These are phyloP conservation scores for cat (Felis catus) DNA, from an alignment of 2,113 vertebrate species.

Conservation along the genomic window F.catus_Fca126_mat1.0 CM031423.1:91252001-91252500, in stretches of 20 bases:
- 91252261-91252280: no score
- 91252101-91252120: fast-evolving
- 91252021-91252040: background rate
- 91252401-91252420: background rate
- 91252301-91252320: background rate
- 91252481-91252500: background rate
- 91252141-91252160: fast-evolving
- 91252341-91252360: no score
- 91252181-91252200: fast-evolving
- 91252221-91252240: background rate
- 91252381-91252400: background rate
- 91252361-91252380: background rate
- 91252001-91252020: background rate
- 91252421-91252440: background rate
- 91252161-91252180: fast-evolving
- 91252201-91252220: background rate
- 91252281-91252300: no score
- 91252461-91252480: background rate
- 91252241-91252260: background rate
- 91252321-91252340: background rate
- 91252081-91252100: fast-evolving
- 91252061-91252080: fast-evolving
- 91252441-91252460: no score
- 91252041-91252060: background rate
- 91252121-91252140: background rate